Base-by-base conservation (phyloP, 2,797 vertebrate genomes). In the Pygocentrus nattereri region DNA sequence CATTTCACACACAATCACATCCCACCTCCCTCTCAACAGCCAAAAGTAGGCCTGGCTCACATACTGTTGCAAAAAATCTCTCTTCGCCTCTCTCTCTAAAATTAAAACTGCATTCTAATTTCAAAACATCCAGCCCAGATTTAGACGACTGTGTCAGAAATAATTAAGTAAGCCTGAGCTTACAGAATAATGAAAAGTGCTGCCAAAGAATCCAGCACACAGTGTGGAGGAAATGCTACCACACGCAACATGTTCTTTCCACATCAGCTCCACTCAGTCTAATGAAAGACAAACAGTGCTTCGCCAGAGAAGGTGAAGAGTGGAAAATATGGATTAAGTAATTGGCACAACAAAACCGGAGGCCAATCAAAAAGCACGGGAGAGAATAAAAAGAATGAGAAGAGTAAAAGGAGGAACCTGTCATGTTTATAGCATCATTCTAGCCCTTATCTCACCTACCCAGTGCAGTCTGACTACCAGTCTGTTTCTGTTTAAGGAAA, bases 221-320 rank as follows among this genome's bases (percentile, higher is more conserved):
- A 2, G 10, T 18, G 11, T 47, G 30, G n/a, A 59, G 49, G 50
- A 49, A 77, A 59, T 11, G 69, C 25, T 58, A 34, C 86, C 86
- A 87, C 80, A 83, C 41, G 8, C 59, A 82, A 81, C 82, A 83
- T 34, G 81, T 74, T 85, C 49, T 85, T 77, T 81, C 54, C 16
- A 82, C 87, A 85, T 88, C 85, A 82, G 83, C 62, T 85, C 85
- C 81, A 70, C 84, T 89, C 80, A 77, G 71, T 70, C 76, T 85
- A 86, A 91, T 85, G 80, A 89, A 89, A 90, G 85, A 86, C 85
- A 89, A 90, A 90, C 85, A 61, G 27, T 6, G 74, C 72, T 76
- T 54, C 67, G 68, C 82, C 69, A 85, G 47, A 74, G 52, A 31
- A 85, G 84, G 82, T 73, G 70, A 82, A 12, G 19, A 16, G 18